Evolutionary conservation across 1,140 invertebrate genomes (phyloP).

Genomic region (Lucilia cuprina): DNA sequence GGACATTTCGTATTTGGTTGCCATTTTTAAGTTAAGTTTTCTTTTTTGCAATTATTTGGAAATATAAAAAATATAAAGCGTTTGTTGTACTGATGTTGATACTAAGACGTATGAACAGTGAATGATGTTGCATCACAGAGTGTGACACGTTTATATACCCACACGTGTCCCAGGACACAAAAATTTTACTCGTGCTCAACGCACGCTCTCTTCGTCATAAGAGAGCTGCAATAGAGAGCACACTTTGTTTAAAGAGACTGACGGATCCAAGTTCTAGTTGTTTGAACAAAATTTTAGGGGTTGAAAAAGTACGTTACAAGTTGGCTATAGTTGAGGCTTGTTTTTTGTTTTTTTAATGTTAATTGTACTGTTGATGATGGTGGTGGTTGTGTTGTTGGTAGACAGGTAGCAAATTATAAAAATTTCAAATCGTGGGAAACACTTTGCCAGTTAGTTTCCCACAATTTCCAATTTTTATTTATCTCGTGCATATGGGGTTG

Average conservation of each 20-base stretch:
- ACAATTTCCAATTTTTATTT: slow-evolving; percentile 55
- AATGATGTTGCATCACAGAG: slow-evolving; percentile 53
- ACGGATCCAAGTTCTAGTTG: not conserved
- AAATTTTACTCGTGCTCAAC: slow-evolving; percentile 17
- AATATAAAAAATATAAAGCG: not conserved
- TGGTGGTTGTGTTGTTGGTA: slow-evolving; percentile 36
- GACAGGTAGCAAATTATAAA: slow-evolving; percentile 23
- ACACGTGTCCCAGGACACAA: slow-evolving; percentile 50
- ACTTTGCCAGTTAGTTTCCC: slow-evolving; percentile 62
- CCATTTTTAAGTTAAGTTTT: slow-evolving; percentile 45
- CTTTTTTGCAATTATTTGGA: slow-evolving; percentile 1
- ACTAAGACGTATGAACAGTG: slow-evolving; percentile 53
- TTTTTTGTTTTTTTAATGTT: slow-evolving; percentile 41
- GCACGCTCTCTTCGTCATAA: not conserved
- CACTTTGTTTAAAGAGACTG: slow-evolving; percentile 4
- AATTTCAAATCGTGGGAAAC: slow-evolving; percentile 60
- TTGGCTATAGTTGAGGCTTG: slow-evolving; percentile 41
- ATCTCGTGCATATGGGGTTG: slow-evolving; percentile 34
- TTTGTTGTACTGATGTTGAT: slow-evolving; percentile 40
- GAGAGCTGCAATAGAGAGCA: not conserved
- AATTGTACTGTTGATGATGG: slow-evolving; percentile 50
- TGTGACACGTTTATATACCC: slow-evolving; percentile 57
- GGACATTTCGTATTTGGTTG: slow-evolving; percentile 65
- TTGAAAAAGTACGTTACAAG: slow-evolving; percentile 16
- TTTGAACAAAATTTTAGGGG: not conserved